phyloP scores from a whole-genome alignment of 2,113 vertebrate species.

The Dascyllus trimaculatus region DNA sequence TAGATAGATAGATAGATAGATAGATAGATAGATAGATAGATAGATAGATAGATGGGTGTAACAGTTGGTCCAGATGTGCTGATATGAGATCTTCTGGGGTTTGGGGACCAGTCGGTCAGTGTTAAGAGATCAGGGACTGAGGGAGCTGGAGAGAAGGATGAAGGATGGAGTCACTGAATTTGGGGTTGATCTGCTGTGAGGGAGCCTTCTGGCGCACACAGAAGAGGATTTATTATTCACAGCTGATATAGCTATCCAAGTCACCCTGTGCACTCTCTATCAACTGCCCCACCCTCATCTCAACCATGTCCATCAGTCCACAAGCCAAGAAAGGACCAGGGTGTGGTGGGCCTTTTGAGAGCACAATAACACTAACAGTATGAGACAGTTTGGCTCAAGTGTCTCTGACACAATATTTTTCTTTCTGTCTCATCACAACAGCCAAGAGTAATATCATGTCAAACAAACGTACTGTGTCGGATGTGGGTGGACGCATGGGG shows the following conservation, averaged over 20 bases:
- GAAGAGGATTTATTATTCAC: conserved; percentile 58
- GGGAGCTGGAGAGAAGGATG: conserved; percentile 21
- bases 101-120: conserved; percentile 28
- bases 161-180: conserved; percentile 21
- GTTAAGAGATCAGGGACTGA: conserved; percentile 38
- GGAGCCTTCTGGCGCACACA: conserved; percentile 44
- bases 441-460: conserved; percentile 26
- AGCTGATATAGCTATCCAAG: conserved; percentile 58
- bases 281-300: conserved; percentile 50
- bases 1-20: conserved; percentile 31
- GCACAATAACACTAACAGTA: conserved; percentile 41
- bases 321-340: conserved; percentile 42
- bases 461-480: conserved; percentile 18
- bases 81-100: conserved; percentile 8
- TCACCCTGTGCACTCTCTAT: conserved; percentile 49
- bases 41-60: conserved; percentile 28
- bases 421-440: conserved; percentile 37
- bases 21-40: conserved; percentile 6
- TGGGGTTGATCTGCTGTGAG: conserved; percentile 34
- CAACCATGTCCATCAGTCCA: conserved; percentile 55
- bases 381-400: conserved; percentile 47
- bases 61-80: conserved; percentile 20
- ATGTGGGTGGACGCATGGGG: conserved; percentile 14
- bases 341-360: conserved; percentile 51
- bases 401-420: conserved; percentile 38